These are phyloP conservation scores for Thysanoteuthis rhombus DNA, from an alignment of 2,888 invertebrate species.

Conservation along the genomic window DNA sequence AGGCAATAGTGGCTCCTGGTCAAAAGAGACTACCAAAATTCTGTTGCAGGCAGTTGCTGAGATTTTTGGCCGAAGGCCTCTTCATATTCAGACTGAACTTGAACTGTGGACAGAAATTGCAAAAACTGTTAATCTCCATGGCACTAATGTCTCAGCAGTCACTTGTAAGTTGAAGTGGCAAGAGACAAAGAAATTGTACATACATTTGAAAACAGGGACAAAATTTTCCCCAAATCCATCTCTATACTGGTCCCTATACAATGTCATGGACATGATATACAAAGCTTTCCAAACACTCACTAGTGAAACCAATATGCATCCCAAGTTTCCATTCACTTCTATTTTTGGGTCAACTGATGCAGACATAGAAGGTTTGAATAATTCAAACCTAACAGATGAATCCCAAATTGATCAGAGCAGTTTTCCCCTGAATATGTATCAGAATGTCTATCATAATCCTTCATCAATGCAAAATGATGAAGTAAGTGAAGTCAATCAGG, in stretches of 20 bases:
- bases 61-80: not conserved
- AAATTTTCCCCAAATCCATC: not conserved
- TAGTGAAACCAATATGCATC: not conserved
- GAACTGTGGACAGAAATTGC: conserved; percentile 16
- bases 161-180: conserved; percentile 13
- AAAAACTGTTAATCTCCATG: not conserved
- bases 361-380: not conserved
- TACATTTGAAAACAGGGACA: not conserved
- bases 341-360: not conserved
- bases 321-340: not conserved
- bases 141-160: not conserved
- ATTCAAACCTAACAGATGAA: not conserved
- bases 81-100: not conserved
- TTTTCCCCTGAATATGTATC: not conserved
- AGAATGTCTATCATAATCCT: not conserved
- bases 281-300: not conserved
- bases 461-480: not conserved
- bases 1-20: not conserved
- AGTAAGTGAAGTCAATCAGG: not conserved
- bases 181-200: not conserved
- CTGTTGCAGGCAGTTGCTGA: not conserved
- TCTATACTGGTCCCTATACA: not conserved
- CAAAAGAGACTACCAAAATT: not conserved
- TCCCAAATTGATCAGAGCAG: not conserved
- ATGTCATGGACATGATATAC: conserved; percentile 17